Evolutionary conservation across 2,888 invertebrate species (phyloP).

Genomic region (Andricus quercusramuli): DNA sequence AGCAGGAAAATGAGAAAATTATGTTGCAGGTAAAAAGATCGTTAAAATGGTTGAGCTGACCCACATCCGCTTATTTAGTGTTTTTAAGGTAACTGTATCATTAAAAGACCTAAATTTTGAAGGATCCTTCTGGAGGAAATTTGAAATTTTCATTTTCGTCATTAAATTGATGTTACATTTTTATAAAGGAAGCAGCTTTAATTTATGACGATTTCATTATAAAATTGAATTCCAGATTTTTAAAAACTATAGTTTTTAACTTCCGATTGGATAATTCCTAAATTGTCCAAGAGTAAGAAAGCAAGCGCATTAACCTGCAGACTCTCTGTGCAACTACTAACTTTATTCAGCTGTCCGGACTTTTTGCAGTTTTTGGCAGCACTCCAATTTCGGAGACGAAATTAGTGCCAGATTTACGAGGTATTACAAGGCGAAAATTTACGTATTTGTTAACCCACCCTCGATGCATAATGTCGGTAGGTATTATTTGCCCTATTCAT

Average conservation of each 20-base stretch:
- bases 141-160: neutral
- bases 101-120: neutral
- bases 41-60: neutral
- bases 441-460: slow-evolving; percentile 63
- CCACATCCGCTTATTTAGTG: neutral
- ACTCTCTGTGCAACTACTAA: slow-evolving; percentile 38
- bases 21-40: neutral
- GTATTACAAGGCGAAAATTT: slow-evolving; percentile 63
- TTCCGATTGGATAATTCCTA: neutral
- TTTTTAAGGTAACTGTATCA: neutral
- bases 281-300: slow-evolving; percentile 17
- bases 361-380: slow-evolving; percentile 60
- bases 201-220: neutral
- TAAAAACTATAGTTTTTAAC: neutral
- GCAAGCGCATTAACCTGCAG: slow-evolving; percentile 19
- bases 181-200: neutral
- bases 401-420: slow-evolving; percentile 68
- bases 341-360: slow-evolving; percentile 56
- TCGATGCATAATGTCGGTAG: slow-evolving; percentile 5
- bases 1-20: neutral
- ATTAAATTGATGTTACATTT: too few species aligned
- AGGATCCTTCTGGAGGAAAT: neutral
- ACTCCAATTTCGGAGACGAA: slow-evolving; percentile 62
- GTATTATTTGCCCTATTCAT: neutral
- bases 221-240: neutral